Conservation (phyloP, 1,140 invertebrate species). For the Rhagoletis pomonella region DNA sequence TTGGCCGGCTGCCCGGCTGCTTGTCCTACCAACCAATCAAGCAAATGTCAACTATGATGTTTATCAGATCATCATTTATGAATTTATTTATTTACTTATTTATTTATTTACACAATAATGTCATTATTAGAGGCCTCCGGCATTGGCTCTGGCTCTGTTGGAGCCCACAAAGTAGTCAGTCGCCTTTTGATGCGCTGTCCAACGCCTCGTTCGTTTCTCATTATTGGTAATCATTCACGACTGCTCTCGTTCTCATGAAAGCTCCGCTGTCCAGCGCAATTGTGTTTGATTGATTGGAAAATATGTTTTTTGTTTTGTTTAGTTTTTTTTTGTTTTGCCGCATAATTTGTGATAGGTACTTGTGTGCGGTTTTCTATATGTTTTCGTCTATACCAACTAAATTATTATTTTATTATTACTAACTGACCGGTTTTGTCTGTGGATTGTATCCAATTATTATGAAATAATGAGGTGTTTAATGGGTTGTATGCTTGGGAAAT, state of each 20-base stretch:
- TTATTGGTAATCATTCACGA: not conserved
- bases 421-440: not conserved
- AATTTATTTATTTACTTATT: conserved; percentile 46
- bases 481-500: not conserved
- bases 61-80: conserved; percentile 44
- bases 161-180: not conserved
- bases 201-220: too few species aligned
- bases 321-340: not conserved
- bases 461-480: conserved; percentile 32
- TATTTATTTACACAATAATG: conserved; percentile 49
- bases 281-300: conserved; percentile 52
- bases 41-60: conserved; percentile 29
- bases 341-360: not conserved
- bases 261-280: not conserved
- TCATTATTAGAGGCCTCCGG: conserved; percentile 40
- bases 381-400: not conserved
- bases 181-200: not conserved
- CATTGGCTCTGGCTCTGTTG: not conserved
- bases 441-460: not conserved
- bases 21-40: conserved; percentile 12
- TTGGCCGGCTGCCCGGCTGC: not conserved
- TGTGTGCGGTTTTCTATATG: not conserved
- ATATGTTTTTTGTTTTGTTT: not conserved
- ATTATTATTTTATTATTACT: conserved; percentile 9
- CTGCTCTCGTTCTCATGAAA: not conserved